A percentile compares a stretch with the other conserved stretches of the same genome.
phyloP scores from a whole-genome alignment of 2,888 invertebrate genomes.

The Athetis lepigone region DNA sequence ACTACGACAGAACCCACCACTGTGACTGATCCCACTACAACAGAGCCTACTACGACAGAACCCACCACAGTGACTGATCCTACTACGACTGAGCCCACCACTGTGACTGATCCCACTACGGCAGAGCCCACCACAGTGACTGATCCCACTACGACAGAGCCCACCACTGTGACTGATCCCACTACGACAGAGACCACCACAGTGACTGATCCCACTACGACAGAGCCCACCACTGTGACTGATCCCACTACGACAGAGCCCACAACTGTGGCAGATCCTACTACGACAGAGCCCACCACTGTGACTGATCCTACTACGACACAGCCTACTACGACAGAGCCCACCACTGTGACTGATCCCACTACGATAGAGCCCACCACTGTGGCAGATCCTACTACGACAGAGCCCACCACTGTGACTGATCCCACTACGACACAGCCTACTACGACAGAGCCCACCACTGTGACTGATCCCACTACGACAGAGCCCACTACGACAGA shows the following conservation, averaged over 20 bases:
- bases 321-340: not conserved
- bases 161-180: constrained; percentile 7
- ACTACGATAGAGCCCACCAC: not conserved
- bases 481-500: not conserved
- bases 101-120: not conserved
- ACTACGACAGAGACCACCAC: not conserved
- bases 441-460: not conserved
- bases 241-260: constrained; percentile 7
- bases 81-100: constrained; percentile 5
- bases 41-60: not conserved
- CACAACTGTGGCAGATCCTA: not conserved
- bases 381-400: not conserved
- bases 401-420: not conserved
- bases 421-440: constrained; percentile 10
- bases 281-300: not conserved
- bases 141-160: not conserved
- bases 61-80: not conserved
- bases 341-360: constrained; percentile 4
- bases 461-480: constrained; percentile 3
- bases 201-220: not conserved
- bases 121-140: constrained; percentile 17
- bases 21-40: not conserved
- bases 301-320: not conserved
- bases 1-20: constrained; percentile 8
- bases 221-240: not conserved